These are phyloP conservation scores for Rhagonycha fulva DNA, from an alignment of 2,888 invertebrate genomes.

Conservation along the genomic window DNA sequence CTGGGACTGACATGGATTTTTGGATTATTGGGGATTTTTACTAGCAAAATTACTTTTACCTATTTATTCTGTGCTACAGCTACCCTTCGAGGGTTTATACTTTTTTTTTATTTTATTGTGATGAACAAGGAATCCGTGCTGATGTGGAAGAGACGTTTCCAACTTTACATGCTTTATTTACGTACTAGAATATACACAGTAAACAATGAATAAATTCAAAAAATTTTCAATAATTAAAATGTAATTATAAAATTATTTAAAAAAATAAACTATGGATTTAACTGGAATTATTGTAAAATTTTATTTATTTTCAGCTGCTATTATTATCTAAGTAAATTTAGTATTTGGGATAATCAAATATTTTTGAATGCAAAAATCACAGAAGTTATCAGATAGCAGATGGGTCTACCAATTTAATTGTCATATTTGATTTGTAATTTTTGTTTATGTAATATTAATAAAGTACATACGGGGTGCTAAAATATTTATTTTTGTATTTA, in stretches of 20 bases:
- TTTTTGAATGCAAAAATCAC: neutral
- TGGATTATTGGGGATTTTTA: conserved; percentile 56
- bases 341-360: neutral
- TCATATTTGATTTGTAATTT: neutral
- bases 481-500: conserved; percentile 5
- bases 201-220: neutral
- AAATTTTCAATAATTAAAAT: too few relatives aligned
- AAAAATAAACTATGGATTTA: too few relatives aligned
- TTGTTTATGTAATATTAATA: neutral
- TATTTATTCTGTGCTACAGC: conserved; percentile 60
- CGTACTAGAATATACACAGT: neutral
- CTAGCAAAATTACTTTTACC: conserved; percentile 33
- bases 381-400: neutral
- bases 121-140: conserved; percentile 62
- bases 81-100: conserved; percentile 60
- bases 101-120: conserved; percentile 61
- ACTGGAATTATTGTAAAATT: too few relatives aligned
- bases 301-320: neutral
- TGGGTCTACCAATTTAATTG: neutral
- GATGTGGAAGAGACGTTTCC: conserved; percentile 45
- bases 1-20: conserved; percentile 64
- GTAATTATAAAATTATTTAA: too few relatives aligned
- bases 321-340: neutral
- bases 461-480: neutral
- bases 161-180: neutral